These are phyloP conservation scores for Cebus imitator DNA, from an alignment of 2,113 vertebrate genomes.

Conservation along the genomic window DNA sequence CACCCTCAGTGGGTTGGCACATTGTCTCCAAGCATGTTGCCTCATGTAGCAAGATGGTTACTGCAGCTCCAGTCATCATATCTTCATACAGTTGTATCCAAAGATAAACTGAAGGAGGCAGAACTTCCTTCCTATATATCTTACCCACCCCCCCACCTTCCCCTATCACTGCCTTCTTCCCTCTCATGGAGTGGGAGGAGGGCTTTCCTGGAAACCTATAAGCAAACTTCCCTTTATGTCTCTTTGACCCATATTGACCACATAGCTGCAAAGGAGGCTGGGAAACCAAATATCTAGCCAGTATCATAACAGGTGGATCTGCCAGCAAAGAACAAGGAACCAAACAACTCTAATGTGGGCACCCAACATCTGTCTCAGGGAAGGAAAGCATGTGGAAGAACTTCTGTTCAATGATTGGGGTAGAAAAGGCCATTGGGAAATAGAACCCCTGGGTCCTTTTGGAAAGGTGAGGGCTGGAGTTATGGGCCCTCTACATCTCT, in stretches of 20 bases:
- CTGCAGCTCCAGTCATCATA: not conserved
- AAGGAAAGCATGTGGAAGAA: not conserved
- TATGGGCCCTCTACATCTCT: not conserved
- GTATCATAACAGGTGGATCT: not conserved
- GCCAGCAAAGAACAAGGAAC: not conserved
- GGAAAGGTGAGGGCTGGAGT: not conserved
- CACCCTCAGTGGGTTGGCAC: not conserved
- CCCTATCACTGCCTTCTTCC: not conserved
- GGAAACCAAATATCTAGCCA: not conserved
- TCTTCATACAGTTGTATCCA: not conserved
- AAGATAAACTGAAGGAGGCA: not conserved
- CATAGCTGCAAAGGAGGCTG: not conserved
- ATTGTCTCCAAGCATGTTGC: not conserved
- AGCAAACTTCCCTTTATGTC: not conserved
- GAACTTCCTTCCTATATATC: not conserved
- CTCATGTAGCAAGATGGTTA: not conserved
- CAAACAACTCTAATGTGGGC: not conserved
- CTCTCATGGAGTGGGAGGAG: not conserved
- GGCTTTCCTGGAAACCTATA: not conserved
- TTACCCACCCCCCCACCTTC: not conserved
- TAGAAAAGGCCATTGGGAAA: not conserved
- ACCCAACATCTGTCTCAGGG: not conserved
- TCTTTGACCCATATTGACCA: not conserved
- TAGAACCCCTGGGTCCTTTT: not conserved
- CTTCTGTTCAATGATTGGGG: not conserved